Base-by-base conservation (phyloP, 2,888 invertebrate genomes). In the Mellilla xanthometata region DNA sequence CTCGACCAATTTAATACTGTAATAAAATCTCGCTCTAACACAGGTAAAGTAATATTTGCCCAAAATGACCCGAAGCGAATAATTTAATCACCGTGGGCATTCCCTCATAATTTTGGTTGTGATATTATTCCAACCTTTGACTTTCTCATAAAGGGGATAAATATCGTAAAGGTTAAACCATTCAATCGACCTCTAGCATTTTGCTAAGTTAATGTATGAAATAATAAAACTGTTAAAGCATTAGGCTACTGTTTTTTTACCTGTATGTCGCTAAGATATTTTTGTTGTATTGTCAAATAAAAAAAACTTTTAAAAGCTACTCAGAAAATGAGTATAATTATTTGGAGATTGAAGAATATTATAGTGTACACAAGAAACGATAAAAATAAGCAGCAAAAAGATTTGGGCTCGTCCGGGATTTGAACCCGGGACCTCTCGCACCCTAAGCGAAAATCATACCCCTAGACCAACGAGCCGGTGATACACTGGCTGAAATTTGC, bases 391-490 rank as follows among this genome's bases (percentile, higher is more conserved):
- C 8, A 6, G 3, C 24, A 48, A 48, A 48, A 42, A 6, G 15
- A 41, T 31, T 52, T 65, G 83, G 85, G 83, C 83, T 87, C 82
- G 84, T 84, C 82, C 81, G 81, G 83, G 81, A 87, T 81, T 86
- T 81, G 86, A 86, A 86, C 87, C 85, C 84, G 80, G 81, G 84
- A 87, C 87, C 86, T 85, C 84, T 86, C 86, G 85, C 86, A 89
- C 86, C 87, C 84, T 77, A 90, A 90, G 88, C 88, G 90, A 89
- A 82, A 90, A 90, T 89, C 88, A 90, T 90, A 90, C 89, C 90
- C 88, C 90, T 90, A 88, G 89, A 90, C 90, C 90, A 90, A 90
- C 89, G 89, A 89, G 90, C 88, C 89, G 33, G 3, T 57, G 32
- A 19, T 3, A 1, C 2, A 0, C 0, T 0, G 1, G 30, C 5